These are phyloP conservation scores for Watsonalla binaria DNA, from an alignment of 2,888 invertebrate genomes.

Conservation along the genomic window DNA sequence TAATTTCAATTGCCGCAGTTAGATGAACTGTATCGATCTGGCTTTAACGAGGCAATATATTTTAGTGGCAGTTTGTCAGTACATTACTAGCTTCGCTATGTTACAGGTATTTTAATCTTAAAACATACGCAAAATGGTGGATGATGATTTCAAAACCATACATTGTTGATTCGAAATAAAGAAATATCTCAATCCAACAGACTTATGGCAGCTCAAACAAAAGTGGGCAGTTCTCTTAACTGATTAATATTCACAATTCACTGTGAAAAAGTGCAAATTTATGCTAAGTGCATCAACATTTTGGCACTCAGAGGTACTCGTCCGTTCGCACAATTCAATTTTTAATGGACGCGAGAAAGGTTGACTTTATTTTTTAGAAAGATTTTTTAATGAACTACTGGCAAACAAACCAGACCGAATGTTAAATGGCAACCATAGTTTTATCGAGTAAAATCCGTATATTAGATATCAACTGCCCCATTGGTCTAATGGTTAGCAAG, in stretches of 20 bases:
- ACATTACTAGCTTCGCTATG: too few relatives aligned
- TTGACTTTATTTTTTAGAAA: neutral
- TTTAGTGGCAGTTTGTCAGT: neutral
- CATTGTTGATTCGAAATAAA: too few relatives aligned
- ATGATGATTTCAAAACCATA: too few relatives aligned
- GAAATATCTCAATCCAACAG: neutral
- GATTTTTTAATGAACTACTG: too few relatives aligned
- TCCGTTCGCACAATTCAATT: neutral
- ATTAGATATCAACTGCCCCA: too few relatives aligned
- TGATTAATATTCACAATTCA: conserved; percentile 34
- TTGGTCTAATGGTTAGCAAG: too few relatives aligned
- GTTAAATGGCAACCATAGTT: too few relatives aligned
- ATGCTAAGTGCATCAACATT: conserved; percentile 50
- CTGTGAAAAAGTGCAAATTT: conserved; percentile 42
- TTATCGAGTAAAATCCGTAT: too few relatives aligned
- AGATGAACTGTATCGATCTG: neutral
- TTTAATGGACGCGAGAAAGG: conserved; percentile 1
- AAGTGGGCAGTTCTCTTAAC: conserved; percentile 17
- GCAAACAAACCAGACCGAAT: too few relatives aligned
- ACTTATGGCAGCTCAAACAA: neutral
- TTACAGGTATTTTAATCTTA: too few relatives aligned
- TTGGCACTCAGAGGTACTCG: conserved; percentile 20
- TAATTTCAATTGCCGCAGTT: neutral
- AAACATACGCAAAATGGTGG: too few relatives aligned
- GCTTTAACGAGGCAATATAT: neutral